Evolutionary conservation across 35 echinoderm and acorn worm genomes (phyloP).

Genomic region (Stichopus chloronotus): DNA sequence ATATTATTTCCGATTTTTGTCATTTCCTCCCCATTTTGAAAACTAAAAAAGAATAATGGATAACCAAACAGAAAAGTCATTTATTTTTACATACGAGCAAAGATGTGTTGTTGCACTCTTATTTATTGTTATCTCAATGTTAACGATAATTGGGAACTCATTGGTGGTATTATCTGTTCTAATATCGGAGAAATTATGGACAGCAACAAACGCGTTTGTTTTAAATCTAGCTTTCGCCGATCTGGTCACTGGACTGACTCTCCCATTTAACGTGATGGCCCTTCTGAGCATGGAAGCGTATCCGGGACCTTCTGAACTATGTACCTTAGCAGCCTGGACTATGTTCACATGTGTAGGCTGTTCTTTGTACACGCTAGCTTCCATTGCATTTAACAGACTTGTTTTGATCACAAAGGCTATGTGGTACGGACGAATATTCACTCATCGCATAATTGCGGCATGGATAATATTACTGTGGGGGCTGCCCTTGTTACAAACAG

Average conservation of each 20-base stretch:
- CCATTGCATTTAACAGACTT: slow-evolving; percentile 76
- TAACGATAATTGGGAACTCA: slow-evolving; percentile 74
- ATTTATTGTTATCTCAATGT: slow-evolving; percentile 49
- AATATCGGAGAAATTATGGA: slow-evolving; percentile 71
- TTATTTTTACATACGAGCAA: slow-evolving; percentile 64
- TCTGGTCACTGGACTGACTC: slow-evolving; percentile 56
- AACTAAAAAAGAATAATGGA: neutral
- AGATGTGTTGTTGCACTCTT: slow-evolving; percentile 53
- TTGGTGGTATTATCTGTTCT: slow-evolving; percentile 70
- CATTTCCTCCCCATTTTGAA: too few species aligned
- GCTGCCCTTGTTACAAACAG: slow-evolving; percentile 64
- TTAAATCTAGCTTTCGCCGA: slow-evolving; percentile 75
- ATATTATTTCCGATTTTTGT: too few species aligned
- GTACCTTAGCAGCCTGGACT: slow-evolving; percentile 61
- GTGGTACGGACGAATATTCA: slow-evolving; percentile 61
- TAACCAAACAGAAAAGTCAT: neutral
- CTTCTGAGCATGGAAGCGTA: slow-evolving; percentile 61
- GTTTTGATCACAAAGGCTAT: slow-evolving; percentile 72
- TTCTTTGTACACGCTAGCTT: slow-evolving; percentile 56
- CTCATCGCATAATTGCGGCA: slow-evolving; percentile 16
- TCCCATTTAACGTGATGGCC: slow-evolving; percentile 73
- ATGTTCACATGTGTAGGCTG: slow-evolving; percentile 70
- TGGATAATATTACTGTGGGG: slow-evolving; percentile 73
- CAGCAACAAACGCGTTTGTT: slow-evolving; percentile 74
- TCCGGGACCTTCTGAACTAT: slow-evolving; percentile 45